Evolutionary conservation across 2,113 vertebrate species (phyloP).

Genomic region (Solea senegalensis): DNA sequence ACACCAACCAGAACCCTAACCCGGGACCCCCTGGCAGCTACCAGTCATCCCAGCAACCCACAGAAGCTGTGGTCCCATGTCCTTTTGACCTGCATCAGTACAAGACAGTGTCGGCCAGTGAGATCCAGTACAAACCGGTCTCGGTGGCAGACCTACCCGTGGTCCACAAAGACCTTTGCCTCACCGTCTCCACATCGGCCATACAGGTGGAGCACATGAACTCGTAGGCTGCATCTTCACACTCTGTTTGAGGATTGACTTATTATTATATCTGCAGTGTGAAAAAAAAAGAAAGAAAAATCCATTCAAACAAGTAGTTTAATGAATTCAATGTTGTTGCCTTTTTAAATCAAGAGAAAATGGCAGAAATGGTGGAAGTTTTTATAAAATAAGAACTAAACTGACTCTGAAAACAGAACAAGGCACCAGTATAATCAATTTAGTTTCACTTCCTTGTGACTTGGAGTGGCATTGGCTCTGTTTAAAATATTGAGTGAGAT

Average conservation of each 20-base stretch:
- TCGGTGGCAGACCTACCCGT: conserved; percentile 80
- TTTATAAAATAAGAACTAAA: background rate
- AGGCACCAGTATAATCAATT: conserved; percentile 1
- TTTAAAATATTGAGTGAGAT: conserved; percentile 7
- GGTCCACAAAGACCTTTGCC: conserved; percentile 97
- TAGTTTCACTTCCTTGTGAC: conserved; percentile 6
- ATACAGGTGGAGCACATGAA: conserved; percentile 86
- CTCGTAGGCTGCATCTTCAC: conserved; percentile 71
- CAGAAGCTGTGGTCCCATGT: conserved; percentile 81
- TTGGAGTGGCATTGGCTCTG: conserved; percentile 2
- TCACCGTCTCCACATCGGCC: conserved; percentile 95
- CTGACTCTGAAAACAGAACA: background rate
- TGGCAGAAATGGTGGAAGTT: background rate
- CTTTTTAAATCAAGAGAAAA: conserved; percentile 9
- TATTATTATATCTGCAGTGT: conserved; percentile 30
- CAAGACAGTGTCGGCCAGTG: conserved; percentile 87
- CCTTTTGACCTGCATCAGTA: conserved; percentile 97
- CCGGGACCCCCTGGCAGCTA: conserved; percentile 72
- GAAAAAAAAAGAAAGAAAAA: conserved; percentile 47
- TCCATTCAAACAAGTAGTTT: conserved; percentile 35
- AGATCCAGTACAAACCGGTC: conserved; percentile 85
- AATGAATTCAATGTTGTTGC: conserved; percentile 31
- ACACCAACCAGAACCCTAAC: conserved; percentile 60
- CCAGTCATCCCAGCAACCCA: conserved; percentile 73
- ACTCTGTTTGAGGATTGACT: conserved; percentile 21